Evolutionary conservation across 1,140 invertebrate genomes (phyloP).

Genomic region (Pseudomyrmex flavicornis): DNA sequence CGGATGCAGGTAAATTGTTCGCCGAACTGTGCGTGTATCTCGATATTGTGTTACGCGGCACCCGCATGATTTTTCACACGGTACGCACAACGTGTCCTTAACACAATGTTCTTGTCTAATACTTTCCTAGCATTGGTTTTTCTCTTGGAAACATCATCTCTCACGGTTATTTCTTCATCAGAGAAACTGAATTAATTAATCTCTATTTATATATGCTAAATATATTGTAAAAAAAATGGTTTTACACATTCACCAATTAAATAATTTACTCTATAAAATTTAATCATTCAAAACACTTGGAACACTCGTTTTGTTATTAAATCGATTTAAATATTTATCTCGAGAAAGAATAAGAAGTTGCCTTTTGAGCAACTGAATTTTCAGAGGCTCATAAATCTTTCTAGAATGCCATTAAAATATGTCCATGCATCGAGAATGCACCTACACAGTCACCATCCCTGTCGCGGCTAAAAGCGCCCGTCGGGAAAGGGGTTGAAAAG

Average conservation of each 20-base stretch:
- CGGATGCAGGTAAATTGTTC: slow-evolving; percentile 81
- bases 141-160: not conserved
- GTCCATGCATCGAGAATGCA: slow-evolving; percentile 28
- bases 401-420: slow-evolving; percentile 19
- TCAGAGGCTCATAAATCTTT: slow-evolving; percentile 32
- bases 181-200: slow-evolving; percentile 5
- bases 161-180: not conserved
- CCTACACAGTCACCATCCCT: slow-evolving; percentile 3
- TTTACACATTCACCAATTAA: no score
- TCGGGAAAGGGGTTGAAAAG: slow-evolving; percentile 57
- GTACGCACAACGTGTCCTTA: slow-evolving; percentile 1
- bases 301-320: slow-evolving; percentile 11
- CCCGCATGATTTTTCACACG: slow-evolving; percentile 73
- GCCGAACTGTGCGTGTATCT: slow-evolving; percentile 66
- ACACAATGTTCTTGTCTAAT: slow-evolving; percentile 2
- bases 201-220: not conserved
- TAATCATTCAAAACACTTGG: not conserved
- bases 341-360: not conserved
- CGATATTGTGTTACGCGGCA: slow-evolving; percentile 76
- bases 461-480: slow-evolving; percentile 40
- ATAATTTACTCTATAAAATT: not conserved
- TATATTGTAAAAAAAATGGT: not conserved
- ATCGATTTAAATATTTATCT: slow-evolving; percentile 33
- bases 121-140: slow-evolving; percentile 16
- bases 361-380: not conserved